These are phyloP conservation scores for Corythornis leucogaster DNA, from an alignment of 2,797 vertebrate species.

Conservation along the genomic window DNA sequence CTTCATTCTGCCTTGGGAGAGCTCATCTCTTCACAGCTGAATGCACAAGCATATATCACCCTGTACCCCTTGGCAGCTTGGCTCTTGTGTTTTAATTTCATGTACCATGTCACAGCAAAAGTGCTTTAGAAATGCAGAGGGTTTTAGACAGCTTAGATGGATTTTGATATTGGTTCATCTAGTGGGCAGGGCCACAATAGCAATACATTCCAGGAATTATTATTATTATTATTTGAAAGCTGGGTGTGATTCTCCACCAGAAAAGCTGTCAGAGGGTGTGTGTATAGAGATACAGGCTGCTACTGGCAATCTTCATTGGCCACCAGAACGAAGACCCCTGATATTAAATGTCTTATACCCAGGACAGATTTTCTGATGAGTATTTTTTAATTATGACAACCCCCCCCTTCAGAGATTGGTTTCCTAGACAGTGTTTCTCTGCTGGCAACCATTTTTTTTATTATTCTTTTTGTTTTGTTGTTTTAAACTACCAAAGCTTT, in stretches of 20 bases:
- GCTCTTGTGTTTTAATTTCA: constrained; percentile 7
- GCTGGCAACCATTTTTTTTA: neutral
- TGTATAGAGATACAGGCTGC: neutral
- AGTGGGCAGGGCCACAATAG: neutral
- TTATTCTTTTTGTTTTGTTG: neutral
- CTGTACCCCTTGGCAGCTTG: neutral
- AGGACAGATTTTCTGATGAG: neutral
- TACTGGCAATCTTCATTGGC: neutral
- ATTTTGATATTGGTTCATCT: neutral
- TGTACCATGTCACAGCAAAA: neutral
- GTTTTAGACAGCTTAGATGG: neutral
- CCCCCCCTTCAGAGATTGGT: neutral
- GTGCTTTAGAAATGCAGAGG: neutral
- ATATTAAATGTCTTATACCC: neutral
- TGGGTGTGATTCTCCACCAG: neutral
- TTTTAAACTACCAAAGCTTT: neutral
- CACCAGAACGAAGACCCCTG: neutral
- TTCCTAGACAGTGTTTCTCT: neutral
- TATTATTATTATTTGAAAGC: neutral
- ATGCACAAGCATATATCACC: neutral
- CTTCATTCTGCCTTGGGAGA: neutral
- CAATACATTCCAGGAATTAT: neutral
- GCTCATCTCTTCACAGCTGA: constrained; percentile 12
- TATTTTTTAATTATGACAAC: neutral
- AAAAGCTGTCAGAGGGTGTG: neutral